phyloP scores from a whole-genome alignment of 2,797 vertebrate genomes.

The Amblyopsis hoosieri region DNA sequence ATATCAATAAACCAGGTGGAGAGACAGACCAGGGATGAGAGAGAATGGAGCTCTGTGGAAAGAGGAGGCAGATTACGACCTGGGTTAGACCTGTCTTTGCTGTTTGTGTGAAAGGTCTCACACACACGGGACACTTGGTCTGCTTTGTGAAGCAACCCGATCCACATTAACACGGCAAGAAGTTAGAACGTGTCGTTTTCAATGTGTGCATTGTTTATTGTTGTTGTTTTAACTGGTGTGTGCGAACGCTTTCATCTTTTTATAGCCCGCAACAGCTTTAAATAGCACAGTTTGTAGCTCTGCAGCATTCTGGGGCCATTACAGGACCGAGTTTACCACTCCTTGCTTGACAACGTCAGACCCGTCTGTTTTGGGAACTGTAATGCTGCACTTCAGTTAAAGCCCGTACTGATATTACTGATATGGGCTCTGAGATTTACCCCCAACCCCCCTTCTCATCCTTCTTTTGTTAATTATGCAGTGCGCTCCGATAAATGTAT shows the following conservation, averaged over 20 bases:
- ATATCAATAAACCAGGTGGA: neutral
- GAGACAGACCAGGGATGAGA: neutral
- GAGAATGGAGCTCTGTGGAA: neutral
- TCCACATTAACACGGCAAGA: too few species aligned
- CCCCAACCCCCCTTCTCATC: constrained; percentile 4
- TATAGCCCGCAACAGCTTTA: constrained; percentile 13
- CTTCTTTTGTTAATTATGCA: constrained; percentile 59
- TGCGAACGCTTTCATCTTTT: constrained; percentile 1
- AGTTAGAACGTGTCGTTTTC: too few species aligned
- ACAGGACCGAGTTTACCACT: constrained; percentile 15
- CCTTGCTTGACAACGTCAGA: constrained; percentile 21
- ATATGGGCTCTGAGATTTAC: constrained; percentile 44
- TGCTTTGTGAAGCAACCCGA: too few species aligned
- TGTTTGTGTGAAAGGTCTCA: too few species aligned
- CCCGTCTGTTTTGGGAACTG: neutral
- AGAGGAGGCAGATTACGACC: too few species aligned
- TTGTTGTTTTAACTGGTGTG: neutral
- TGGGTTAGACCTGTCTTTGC: too few species aligned
- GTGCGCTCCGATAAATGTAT: constrained; percentile 43
- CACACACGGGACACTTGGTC: too few species aligned
- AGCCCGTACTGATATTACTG: constrained; percentile 11
- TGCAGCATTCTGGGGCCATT: constrained; percentile 8
- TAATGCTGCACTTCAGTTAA: too few species aligned
- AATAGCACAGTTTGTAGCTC: constrained; percentile 18
- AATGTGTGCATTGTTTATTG: too few species aligned